Base-by-base conservation (phyloP, 2,888 invertebrate genomes). In the Diogma glabrata region DNA sequence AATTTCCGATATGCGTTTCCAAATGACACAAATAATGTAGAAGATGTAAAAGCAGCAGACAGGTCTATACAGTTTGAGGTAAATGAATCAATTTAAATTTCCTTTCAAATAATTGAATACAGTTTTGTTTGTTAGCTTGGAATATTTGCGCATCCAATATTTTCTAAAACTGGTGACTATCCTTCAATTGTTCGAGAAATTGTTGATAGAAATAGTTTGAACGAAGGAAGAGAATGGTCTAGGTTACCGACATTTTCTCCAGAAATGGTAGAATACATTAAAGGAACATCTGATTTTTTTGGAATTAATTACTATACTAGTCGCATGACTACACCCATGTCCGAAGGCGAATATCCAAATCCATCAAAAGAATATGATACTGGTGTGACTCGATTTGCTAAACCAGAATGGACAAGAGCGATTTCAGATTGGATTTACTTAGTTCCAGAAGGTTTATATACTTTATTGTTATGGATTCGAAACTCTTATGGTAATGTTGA, bases 81-180 rank as follows among this genome's bases (percentile, higher is more conserved):
- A n/a, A n/a, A n/a, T n/a, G n/a, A n/a, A n/a, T n/a, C n/a, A n/a
- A n/a, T n/a, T n/a, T n/a, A n/a, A n/a, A n/a, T n/a, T n/a, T n/a
- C n/a, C n/a, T n/a, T n/a, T n/a, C n/a, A n/a, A n/a, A n/a, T n/a
- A n/a, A n/a, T n/a, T n/a, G n/a, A n/a, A n/a, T n/a, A n/a, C n/a
- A n/a, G n/a, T n/a, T n/a, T n/a, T n/a, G n/a, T n/a, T n/a, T n/a
- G n/a, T n/a, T n/a, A n/a, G n/a, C n/a, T 66, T 14, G 70, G 69
- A 4, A 65, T 66, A 64, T 56, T 64, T 19, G 62, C 64, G 2
- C 59, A 66, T 57, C 67, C 69, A 2, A 58, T 69, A 6, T 66
- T 60, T 52, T 57, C 61, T 5, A 50, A 54, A 50, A 47, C 56
- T 3, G 65, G 67, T 12, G 65, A 63, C 40, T 69, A 67, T 58